These are phyloP conservation scores for Helogale parvula DNA, from an alignment of 2,113 vertebrate species.

Conservation along the genomic window DNA sequence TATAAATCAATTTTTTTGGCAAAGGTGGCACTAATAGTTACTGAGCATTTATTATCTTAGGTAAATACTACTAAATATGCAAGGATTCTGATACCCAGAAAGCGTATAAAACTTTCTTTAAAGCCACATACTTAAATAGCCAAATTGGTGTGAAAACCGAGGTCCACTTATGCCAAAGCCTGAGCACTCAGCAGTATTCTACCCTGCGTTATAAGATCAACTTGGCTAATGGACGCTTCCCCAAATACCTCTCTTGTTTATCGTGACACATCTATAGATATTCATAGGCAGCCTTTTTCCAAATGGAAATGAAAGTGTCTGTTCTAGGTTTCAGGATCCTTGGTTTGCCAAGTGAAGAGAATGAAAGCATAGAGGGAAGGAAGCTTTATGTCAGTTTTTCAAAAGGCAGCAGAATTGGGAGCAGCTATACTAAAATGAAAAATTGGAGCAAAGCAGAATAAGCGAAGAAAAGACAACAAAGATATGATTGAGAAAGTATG, in stretches of 20 bases:
- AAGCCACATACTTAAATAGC: neutral
- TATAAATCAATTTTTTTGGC: neutral
- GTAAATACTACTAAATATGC: neutral
- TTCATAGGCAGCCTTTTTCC: neutral
- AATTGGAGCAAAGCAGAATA: neutral
- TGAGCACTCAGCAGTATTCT: neutral
- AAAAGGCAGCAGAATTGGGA: slow-evolving; percentile 48
- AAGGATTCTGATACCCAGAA: neutral
- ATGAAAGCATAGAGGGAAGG: slow-evolving; percentile 12
- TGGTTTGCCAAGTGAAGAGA: slow-evolving; percentile 8
- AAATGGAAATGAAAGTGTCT: slow-evolving; percentile 21
- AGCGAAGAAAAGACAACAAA: slow-evolving; percentile 40
- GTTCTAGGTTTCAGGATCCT: neutral
- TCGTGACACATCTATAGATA: neutral
- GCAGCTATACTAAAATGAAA: slow-evolving; percentile 10
- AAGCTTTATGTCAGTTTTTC: slow-evolving; percentile 41
- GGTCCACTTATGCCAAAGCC: neutral
- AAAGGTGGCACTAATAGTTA: neutral
- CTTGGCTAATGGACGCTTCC: neutral
- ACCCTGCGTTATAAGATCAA: neutral
- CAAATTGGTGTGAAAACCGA: neutral
- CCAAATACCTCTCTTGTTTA: neutral
- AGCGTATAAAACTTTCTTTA: neutral
- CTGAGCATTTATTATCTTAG: neutral
- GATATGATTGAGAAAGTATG: slow-evolving; percentile 21